These are phyloP conservation scores for Parnassius smintheus DNA, from an alignment of 2,888 invertebrate species.

Conservation along the genomic window DNA sequence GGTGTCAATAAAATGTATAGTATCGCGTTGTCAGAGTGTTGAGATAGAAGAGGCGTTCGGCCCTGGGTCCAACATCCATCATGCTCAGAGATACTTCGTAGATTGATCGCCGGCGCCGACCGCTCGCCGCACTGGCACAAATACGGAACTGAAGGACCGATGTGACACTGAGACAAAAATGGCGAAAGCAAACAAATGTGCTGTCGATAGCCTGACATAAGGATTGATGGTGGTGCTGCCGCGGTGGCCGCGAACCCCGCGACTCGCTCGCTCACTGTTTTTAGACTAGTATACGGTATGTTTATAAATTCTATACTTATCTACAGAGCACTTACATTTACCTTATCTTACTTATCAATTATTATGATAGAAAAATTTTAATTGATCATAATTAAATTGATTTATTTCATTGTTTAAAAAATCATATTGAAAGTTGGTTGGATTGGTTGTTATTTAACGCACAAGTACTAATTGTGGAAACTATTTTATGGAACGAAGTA, in stretches of 20 bases:
- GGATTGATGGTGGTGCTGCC: conserved; percentile 67
- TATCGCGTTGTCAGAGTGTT: conserved; percentile 46
- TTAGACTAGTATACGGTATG: conserved; percentile 18
- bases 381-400: neutral
- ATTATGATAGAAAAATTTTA: neutral
- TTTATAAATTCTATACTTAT: neutral
- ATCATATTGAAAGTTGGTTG: too few relatives aligned
- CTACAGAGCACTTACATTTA: too few relatives aligned
- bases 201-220: conserved; percentile 75
- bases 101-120: conserved; percentile 69
- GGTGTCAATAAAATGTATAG: conserved; percentile 56
- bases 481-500: too few relatives aligned
- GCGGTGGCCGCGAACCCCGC: conserved; percentile 17
- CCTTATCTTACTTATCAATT: too few relatives aligned
- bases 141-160: conserved; percentile 48
- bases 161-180: conserved; percentile 73
- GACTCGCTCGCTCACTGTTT: conserved; percentile 8
- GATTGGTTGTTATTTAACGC: too few relatives aligned
- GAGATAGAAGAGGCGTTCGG: conserved; percentile 44
- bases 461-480: too few relatives aligned
- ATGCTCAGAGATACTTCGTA: conserved; percentile 64
- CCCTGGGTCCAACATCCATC: conserved; percentile 61
- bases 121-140: conserved; percentile 44
- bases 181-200: conserved; percentile 76
- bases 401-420: neutral